Percentiles rank a stretch among this genome's conserved stretches.
Conservation (phyloP, 2,888 invertebrate species). For the Andrena bicolor region DNA sequence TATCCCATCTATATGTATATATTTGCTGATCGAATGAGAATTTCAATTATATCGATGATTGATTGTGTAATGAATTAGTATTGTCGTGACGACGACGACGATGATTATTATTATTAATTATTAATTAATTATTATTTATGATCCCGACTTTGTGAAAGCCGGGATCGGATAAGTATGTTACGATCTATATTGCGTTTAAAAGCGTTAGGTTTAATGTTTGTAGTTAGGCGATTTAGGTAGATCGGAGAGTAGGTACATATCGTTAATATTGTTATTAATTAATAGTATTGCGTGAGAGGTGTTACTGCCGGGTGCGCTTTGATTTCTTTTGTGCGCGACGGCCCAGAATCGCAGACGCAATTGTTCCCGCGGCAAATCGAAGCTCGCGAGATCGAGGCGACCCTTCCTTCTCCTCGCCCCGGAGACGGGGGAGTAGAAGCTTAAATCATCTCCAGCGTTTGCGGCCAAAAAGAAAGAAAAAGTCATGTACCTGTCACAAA, state of each 20-base stretch:
- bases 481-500: constrained; percentile 44
- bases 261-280: constrained; percentile 81
- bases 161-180: constrained; percentile 67
- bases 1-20: constrained; percentile 84
- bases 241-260: constrained; percentile 80
- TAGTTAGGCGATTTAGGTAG: constrained; percentile 76
- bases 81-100: constrained; percentile 61
- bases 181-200: constrained; percentile 77
- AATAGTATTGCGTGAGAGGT: constrained; percentile 79
- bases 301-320: constrained; percentile 79
- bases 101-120: constrained; percentile 55
- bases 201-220: constrained; percentile 79
- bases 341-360: not conserved
- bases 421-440: not conserved
- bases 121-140: constrained; percentile 75
- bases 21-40: constrained; percentile 78
- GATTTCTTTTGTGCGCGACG: constrained; percentile 74
- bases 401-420: not conserved
- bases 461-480: not conserved
- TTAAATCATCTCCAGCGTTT: not conserved
- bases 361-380: not conserved
- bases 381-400: constrained; percentile 32
- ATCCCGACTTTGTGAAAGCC: constrained; percentile 60
- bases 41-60: constrained; percentile 75
- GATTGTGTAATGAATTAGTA: constrained; percentile 73